phyloP scores from a whole-genome alignment of 30 jellyfish, hydroid and myxozoan species.

The Catostylus mosaicus region DNA sequence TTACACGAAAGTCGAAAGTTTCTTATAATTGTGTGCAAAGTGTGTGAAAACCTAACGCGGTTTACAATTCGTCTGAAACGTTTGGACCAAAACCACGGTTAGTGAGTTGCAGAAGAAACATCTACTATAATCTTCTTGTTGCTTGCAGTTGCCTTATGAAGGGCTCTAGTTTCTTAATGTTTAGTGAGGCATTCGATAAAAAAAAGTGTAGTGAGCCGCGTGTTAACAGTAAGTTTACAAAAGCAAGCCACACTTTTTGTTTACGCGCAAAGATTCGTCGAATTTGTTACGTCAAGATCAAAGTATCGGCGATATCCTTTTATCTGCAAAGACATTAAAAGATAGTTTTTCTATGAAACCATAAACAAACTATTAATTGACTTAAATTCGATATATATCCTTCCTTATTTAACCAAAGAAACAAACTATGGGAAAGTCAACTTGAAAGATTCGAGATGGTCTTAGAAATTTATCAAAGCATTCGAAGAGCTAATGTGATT shows the following conservation, averaged over 20 bases:
- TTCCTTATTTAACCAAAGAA: slow-evolving; percentile 27
- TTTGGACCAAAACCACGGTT: too few species aligned
- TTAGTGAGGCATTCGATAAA: too few species aligned
- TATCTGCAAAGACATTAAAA: slow-evolving; percentile 16
- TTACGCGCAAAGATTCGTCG: not conserved
- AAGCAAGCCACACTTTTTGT: not conserved
- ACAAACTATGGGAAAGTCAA: slow-evolving; percentile 9
- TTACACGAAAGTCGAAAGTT: too few species aligned
- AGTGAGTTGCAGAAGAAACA: too few species aligned
- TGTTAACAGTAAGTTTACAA: not conserved
- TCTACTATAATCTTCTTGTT: too few species aligned
- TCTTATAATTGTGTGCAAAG: too few species aligned
- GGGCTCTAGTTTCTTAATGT: too few species aligned
- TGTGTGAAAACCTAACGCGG: too few species aligned
- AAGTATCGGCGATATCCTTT: slow-evolving; percentile 18
- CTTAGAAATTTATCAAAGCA: not conserved
- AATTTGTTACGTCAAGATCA: not conserved
- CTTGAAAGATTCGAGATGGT: not conserved
- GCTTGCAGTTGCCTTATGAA: too few species aligned
- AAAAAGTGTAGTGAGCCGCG: too few species aligned
- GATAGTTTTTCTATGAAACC: slow-evolving; percentile 16
- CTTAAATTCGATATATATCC: slow-evolving; percentile 40
- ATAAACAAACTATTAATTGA: slow-evolving; percentile 37
- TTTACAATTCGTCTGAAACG: too few species aligned
- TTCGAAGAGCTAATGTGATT: slow-evolving; percentile 8